Evolutionary conservation across 2,888 invertebrate genomes (phyloP), one percentile per base, ranked within the genome.

Genomic region (Euzophera pinguis): DNA sequence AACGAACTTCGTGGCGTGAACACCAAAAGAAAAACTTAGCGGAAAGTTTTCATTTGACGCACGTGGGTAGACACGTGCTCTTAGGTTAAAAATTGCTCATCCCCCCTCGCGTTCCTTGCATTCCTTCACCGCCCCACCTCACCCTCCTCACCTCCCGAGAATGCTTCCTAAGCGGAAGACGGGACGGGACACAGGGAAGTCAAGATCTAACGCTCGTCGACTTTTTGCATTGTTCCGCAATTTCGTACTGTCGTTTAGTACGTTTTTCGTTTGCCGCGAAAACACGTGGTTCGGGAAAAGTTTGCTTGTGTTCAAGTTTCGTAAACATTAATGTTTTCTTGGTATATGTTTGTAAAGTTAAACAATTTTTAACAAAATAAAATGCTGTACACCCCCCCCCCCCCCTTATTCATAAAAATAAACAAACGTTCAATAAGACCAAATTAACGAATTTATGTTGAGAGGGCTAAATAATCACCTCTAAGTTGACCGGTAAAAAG

Each of bases 21-120:
- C 7, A 3, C 34, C 27, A 16, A 16, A 45, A 29, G 76, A 69
- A 78, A 81, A 85, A 81, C 73, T 81, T 81, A 59, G 54, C 57
- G 65, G 68, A 78, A 84, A 86, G 81, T 78, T 84, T 83, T 78
- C 60, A 71, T 78, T 22, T 22, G 3, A 22, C 75, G 77, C 89
- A 89, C 85, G 84, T 85, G 87, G 68, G 71, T 61, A 75, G 22
- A 74, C 89, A 89, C 89, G 88, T 88, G 89, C 84, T 84, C 84
- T 85, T 81, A 80, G 73, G 78, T 75, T 81, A 89, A 89, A 87
- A 88, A 86, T 84, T 77, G 84, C 84, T 78, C 83, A 78, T 76
- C 69, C 74, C 67, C 22, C 80, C 77, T 71, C 75, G 73, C 75
- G 67, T 69, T 75, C 75, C 75, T 75, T 73, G 67, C 73, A 65